Base-by-base conservation (phyloP, 2,797 vertebrate species). In the Pempheris klunzingeri region DNA sequence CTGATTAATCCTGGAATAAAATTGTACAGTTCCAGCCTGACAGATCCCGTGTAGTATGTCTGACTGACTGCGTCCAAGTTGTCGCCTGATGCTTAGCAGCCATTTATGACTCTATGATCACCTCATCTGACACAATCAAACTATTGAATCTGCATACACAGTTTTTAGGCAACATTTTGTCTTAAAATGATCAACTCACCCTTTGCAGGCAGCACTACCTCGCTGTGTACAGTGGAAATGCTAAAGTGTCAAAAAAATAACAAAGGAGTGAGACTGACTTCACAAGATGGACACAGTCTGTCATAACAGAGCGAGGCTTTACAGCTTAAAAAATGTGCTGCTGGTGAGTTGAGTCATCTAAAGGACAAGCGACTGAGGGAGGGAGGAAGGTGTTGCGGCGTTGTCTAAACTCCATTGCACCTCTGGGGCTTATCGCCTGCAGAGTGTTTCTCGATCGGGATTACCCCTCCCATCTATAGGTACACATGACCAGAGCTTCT, bases 281-380 rank as follows among this genome's bases (percentile, higher is more conserved):
- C 17, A 50, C 32, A 30, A 20, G 41, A 50, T 41, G 64, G 28
- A 50, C 55, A 38, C n/a, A 1, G 7, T 14, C 60, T 44, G 41
- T 24, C 68, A 60, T 12, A 30, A 49, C 32, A 11, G 4, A 18
- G 20, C 0, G 9, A 71, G 73, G 32, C 41, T 58, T 44, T 59
- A 32, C 28, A 43, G 52, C 58, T 32, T 55, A 14, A 41, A 12
- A 13, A 38, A 65, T 7, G 15, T 41, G 49, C 22, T 55, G 38
- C 44, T 5, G 34, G 20, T 4, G 41, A 47, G 71, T 52, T 58
- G 71, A 87, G 75, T 82, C 83, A 57, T 49, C 13, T 55, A 44
- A 68, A 76, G 79, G 77, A 62, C 71, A 13, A 43, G 32, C 12
- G 49, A 55, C 15, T 2, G 36, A 46, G 17, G 46, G 41, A 62